Conservation (phyloP, 2,888 invertebrate genomes). For the Mylabris sibirica region DNA sequence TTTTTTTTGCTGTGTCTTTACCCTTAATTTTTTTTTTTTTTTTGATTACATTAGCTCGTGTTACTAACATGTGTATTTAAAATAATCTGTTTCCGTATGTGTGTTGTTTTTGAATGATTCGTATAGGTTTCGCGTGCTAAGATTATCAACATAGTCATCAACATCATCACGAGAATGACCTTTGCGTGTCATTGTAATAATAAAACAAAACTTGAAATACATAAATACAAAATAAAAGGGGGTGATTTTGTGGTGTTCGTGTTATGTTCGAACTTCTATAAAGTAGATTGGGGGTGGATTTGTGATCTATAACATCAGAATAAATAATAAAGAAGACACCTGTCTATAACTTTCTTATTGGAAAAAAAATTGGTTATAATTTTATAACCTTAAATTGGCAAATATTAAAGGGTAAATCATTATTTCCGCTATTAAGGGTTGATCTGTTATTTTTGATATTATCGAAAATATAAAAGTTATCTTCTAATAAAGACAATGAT, state of each 20-base stretch:
- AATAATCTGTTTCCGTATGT: slow-evolving; percentile 6
- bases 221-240: slow-evolving; percentile 26
- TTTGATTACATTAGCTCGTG: neutral
- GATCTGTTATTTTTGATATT: neutral
- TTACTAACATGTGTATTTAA: neutral
- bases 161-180: slow-evolving; percentile 38
- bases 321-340: slow-evolving; percentile 45
- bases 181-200: slow-evolving; percentile 49
- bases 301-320: slow-evolving; percentile 34
- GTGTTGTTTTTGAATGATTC: slow-evolving; percentile 33
- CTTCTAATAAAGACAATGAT: neutral
- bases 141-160: too few species aligned
- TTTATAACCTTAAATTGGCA: slow-evolving; percentile 1
- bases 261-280: neutral
- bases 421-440: slow-evolving; percentile 6
- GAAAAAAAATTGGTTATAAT: slow-evolving; percentile 9
- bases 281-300: neutral
- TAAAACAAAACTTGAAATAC: slow-evolving; percentile 33
- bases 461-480: neutral
- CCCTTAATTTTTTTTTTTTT: neutral
- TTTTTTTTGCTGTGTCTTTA: neutral
- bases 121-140: slow-evolving; percentile 45
- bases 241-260: slow-evolving; percentile 11
- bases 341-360: slow-evolving; percentile 34
- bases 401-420: neutral